These are phyloP conservation scores for Junonia oenone DNA, from an alignment of 2,888 invertebrate genomes.

Conservation along the genomic window DNA sequence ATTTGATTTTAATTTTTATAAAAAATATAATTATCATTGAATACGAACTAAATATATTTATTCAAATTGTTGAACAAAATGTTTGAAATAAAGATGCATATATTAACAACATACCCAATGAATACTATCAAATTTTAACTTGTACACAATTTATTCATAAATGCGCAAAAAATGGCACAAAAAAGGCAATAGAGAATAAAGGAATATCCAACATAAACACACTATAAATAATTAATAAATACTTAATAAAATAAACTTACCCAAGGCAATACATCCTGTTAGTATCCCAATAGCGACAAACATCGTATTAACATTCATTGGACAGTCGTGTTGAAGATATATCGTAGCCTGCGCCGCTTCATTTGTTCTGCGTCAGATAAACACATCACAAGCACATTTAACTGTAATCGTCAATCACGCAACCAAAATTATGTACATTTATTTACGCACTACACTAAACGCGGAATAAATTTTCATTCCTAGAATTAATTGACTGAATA, in stretches of 20 bases:
- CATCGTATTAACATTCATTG: constrained; percentile 53
- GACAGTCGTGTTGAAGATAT: constrained; percentile 33
- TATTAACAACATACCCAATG: too few species aligned
- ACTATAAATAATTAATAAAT: too few species aligned
- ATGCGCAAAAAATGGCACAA: too few species aligned
- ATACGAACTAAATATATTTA: too few species aligned
- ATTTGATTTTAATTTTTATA: neutral
- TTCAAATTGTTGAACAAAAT: neutral
- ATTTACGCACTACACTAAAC: constrained; percentile 4
- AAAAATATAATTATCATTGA: neutral
- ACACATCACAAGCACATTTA: constrained; percentile 40
- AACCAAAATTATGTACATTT: neutral
- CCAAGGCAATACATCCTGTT: constrained; percentile 30
- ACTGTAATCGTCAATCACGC: neutral
- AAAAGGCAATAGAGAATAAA: too few species aligned
- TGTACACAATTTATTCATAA: too few species aligned
- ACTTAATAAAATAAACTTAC: too few species aligned
- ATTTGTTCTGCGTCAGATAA: constrained; percentile 50
- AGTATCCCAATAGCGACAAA: constrained; percentile 29
- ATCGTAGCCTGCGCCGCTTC: constrained; percentile 56
- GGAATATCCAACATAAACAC: too few species aligned
- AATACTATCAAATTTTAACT: too few species aligned
- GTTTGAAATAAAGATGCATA: neutral
- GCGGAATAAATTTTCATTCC: neutral
- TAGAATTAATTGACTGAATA: neutral